Evolutionary conservation across 1,140 invertebrate genomes (phyloP).

Genomic region (Drosophila funebris): DNA sequence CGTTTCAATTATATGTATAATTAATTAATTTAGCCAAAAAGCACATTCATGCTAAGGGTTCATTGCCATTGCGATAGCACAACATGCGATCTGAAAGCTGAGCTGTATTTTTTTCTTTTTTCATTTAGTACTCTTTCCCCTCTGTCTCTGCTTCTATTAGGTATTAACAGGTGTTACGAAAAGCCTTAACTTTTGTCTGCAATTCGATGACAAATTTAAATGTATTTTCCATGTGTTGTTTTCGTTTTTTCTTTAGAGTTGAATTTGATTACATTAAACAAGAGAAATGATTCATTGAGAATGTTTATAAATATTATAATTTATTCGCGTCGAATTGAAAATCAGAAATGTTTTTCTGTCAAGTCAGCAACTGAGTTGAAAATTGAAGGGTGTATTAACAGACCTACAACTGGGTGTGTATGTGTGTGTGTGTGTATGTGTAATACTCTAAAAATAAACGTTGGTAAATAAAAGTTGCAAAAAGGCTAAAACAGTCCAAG

Average conservation of each 20-base stretch:
- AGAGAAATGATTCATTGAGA: constrained; percentile 11
- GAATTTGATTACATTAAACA: neutral
- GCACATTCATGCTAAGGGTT: constrained; percentile 11
- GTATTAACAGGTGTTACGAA: constrained; percentile 13
- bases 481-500: constrained; percentile 34
- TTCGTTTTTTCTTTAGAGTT: neutral
- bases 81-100: constrained; percentile 3
- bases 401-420: neutral
- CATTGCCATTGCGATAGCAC: constrained; percentile 14
- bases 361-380: constrained; percentile 49
- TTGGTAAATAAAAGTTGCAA: constrained; percentile 55
- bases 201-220: constrained; percentile 12
- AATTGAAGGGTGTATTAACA: constrained; percentile 33
- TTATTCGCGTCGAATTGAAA: constrained; percentile 4
- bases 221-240: constrained; percentile 1
- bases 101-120: neutral
- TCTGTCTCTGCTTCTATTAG: neutral
- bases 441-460: constrained; percentile 53
- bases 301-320: constrained; percentile 7
- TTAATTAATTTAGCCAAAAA: neutral
- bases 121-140: neutral
- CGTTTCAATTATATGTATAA: neutral
- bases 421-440: constrained; percentile 17
- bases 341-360: constrained; percentile 37
- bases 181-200: neutral